A percentile compares a stretch with the other conserved stretches of the same genome.
Evolutionary conservation across 2,888 invertebrate species (phyloP).

Genomic region (Nemurella pictetii): DNA sequence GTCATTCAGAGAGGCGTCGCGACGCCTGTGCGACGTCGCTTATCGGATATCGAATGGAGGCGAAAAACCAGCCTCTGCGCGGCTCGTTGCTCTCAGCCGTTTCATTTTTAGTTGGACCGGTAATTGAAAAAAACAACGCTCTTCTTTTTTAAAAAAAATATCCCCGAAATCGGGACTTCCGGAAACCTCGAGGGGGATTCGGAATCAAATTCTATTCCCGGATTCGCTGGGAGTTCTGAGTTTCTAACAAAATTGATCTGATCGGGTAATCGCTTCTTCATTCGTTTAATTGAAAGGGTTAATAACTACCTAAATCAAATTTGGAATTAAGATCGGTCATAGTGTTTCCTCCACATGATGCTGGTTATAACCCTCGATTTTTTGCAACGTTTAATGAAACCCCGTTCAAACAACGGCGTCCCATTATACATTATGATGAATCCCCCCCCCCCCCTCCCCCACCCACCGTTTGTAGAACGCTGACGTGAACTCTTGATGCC

Average conservation of each 20-base stretch:
- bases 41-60: slow-evolving; percentile 17
- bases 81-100: slow-evolving; percentile 11
- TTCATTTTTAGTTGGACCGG: slow-evolving; percentile 26
- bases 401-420: background rate
- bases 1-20: slow-evolving; percentile 7
- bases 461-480: background rate
- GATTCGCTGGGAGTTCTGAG: background rate
- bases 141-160: background rate
- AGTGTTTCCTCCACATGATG: background rate
- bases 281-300: background rate
- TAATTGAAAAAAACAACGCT: slow-evolving; percentile 16
- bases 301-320: background rate
- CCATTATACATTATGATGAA: background rate
- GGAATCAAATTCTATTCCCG: background rate
- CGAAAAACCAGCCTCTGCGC: background rate
- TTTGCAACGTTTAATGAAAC: background rate
- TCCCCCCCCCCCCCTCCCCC: too few species aligned
- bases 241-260: background rate
- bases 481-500: background rate
- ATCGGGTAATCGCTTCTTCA: background rate
- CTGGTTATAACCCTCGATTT: too few species aligned
- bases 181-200: background rate
- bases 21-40: background rate
- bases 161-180: background rate
- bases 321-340: background rate